Evolutionary conservation across 2,888 invertebrate genomes (phyloP), one percentile per base, ranked within the genome.

Genomic region (Aporophyla nigra): DNA sequence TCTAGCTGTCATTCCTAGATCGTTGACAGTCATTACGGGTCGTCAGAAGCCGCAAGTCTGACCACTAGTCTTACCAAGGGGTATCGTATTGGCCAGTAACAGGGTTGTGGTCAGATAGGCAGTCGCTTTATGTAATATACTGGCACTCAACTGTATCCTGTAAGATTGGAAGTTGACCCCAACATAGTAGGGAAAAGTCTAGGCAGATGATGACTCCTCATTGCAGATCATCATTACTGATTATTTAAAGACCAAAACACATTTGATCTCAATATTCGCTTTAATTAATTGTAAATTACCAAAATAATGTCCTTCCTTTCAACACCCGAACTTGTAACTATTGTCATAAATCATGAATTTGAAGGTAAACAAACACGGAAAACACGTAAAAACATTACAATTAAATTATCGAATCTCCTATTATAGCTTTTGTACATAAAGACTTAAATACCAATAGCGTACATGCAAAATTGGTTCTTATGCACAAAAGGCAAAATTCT

Each of bases 331-430:
- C 14, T 27, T 58, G 27, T n/a, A 27, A 6, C 4, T 12, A 40
- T 49, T 56, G 16, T 7, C 7, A n/a, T 33, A 68, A 21, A 40
- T 49, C 3, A 40, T 49, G 14, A 4, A 9, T 63, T 63, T 56
- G 40, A 56, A 69, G 54, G 27, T 51, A 78, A 77, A 69, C 5
- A 51, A 63, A 63, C 21, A 56, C 43, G 49, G 27, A 54, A 54
- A 62, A 46, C 27, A 21, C 6, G 9, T 5, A 49, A 6, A 33
- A 24, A 40, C 54, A 49, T 49, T 21, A 62, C 16, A 33, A n/a
- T 14, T 33, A 40, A 33, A n/a, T 14, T 33, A 40, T 21, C 5
- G 21, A 21, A n/a, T 27, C 21, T 27, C 21, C 9, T 56, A 46
- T 46, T 54, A 27, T 43, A 43, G 9, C 6, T 24, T 58, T 63